Percentiles rank a stretch among this genome's conserved stretches.
Conservation (phyloP, 2,888 invertebrate genomes). For the Ennomos fuscantarius region DNA sequence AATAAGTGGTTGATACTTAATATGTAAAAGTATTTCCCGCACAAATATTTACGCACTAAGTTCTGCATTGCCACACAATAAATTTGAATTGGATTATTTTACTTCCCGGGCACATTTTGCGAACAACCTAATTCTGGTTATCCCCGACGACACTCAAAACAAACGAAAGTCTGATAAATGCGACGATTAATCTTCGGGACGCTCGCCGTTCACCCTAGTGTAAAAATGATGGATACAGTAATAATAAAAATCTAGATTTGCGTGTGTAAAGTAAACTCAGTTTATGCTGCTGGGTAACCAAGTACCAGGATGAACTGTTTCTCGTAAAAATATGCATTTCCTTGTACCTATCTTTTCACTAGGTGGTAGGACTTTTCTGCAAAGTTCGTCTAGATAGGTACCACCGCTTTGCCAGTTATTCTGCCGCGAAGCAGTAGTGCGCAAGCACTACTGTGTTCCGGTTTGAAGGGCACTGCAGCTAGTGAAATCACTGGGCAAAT, state of each 20-base stretch:
- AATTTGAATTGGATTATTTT: slow-evolving; percentile 74
- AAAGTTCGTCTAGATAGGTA: no score
- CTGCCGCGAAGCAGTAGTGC: no score
- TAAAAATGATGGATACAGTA: slow-evolving; percentile 57
- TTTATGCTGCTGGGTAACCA: neutral
- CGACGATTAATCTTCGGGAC: slow-evolving; percentile 70
- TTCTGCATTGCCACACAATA: slow-evolving; percentile 44
- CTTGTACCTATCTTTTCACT: neutral
- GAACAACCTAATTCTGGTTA: slow-evolving; percentile 75
- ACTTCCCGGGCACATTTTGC: slow-evolving; percentile 65
- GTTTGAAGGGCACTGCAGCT: no score
- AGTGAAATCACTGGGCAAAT: no score
- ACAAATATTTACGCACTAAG: slow-evolving; percentile 7
- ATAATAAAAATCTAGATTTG: slow-evolving; percentile 60
- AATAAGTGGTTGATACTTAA: neutral
- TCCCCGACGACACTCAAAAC: slow-evolving; percentile 76
- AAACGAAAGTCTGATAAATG: slow-evolving; percentile 80
- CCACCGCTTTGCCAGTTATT: no score
- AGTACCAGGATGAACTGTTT: neutral
- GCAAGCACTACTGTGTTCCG: no score
- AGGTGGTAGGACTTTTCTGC: no score
- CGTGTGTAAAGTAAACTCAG: slow-evolving; percentile 44
- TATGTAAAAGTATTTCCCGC: slow-evolving; percentile 2
- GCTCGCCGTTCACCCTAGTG: slow-evolving; percentile 58
- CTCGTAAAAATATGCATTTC: no score